phyloP scores from a whole-genome alignment of 2,888 invertebrate species.

The Hirtodrosophila confusa region DNA sequence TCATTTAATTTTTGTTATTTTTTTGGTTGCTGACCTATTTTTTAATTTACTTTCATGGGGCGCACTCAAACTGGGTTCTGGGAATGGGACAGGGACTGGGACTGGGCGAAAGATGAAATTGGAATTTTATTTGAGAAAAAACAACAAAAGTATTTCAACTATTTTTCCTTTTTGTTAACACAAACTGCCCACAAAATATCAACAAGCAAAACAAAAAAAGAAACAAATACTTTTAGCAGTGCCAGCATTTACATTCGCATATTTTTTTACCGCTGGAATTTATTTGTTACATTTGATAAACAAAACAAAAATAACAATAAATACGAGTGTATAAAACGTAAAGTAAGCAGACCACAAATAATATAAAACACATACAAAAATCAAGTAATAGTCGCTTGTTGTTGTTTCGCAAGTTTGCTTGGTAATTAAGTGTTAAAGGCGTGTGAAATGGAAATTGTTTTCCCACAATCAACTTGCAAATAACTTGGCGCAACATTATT shows the following conservation, averaged over 20 bases:
- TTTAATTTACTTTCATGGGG: constrained; percentile 51
- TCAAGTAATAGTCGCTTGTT: constrained; percentile 31
- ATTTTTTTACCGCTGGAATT: constrained; percentile 21
- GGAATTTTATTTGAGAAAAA: constrained; percentile 55
- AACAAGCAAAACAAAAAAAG: constrained; percentile 10
- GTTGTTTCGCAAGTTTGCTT: constrained; percentile 10
- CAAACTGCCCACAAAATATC: constrained; percentile 28
- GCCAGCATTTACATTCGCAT: constrained; percentile 22
- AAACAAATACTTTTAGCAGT: constrained; percentile 29
- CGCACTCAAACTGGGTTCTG: background rate
- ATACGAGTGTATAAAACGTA: background rate
- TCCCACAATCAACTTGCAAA: background rate
- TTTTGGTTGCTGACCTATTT: constrained; percentile 44
- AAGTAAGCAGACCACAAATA: constrained; percentile 12
- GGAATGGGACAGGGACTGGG: too few relatives aligned
- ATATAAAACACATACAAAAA: constrained; percentile 42
- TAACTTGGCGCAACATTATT: too few relatives aligned
- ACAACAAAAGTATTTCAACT: constrained; percentile 55
- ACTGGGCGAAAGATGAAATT: constrained; percentile 53
- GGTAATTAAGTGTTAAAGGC: constrained; percentile 36
- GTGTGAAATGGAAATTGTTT: constrained; percentile 25
- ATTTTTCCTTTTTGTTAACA: background rate
- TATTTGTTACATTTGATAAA: constrained; percentile 30
- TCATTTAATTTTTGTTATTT: constrained; percentile 2
- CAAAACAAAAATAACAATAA: background rate